Percentiles rank a stretch among this genome's conserved stretches.
Conservation (phyloP, 1,140 invertebrate species). For the Zaprionus africanus region DNA sequence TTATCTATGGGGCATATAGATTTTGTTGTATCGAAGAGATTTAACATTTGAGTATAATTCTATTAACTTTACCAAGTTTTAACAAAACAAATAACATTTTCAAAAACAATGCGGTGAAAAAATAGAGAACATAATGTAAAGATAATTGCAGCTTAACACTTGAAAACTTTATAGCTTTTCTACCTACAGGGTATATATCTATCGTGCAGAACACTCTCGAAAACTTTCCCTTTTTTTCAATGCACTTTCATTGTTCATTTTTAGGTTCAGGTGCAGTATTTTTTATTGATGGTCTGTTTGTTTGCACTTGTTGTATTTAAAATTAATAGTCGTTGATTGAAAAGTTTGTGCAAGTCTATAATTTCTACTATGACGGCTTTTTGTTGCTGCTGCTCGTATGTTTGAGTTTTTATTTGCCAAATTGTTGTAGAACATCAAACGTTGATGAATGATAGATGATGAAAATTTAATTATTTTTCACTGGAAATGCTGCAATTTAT, state of each 20-base stretch:
- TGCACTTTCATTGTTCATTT: constrained; percentile 20
- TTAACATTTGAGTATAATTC: too few species aligned
- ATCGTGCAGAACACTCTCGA: neutral
- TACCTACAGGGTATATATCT: neutral
- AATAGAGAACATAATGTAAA: too few species aligned
- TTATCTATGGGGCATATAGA: neutral
- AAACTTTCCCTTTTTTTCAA: constrained; percentile 8
- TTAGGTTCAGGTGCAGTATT: constrained; percentile 43
- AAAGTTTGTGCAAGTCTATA: constrained; percentile 40
- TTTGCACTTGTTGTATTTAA: constrained; percentile 49
- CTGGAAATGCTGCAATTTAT: neutral
- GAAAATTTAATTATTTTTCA: constrained; percentile 45
- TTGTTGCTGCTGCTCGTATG: neutral
- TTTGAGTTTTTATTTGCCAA: constrained; percentile 22
- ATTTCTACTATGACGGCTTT: constrained; percentile 29
- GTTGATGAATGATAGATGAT: constrained; percentile 55
- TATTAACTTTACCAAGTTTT: too few species aligned
- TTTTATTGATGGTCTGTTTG: constrained; percentile 55
- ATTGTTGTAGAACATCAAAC: constrained; percentile 24
- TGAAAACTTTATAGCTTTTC: neutral
- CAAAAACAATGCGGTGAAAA: too few species aligned
- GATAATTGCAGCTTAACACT: too few species aligned
- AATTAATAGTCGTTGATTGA: constrained; percentile 65
- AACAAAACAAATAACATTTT: too few species aligned
- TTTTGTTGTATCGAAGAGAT: neutral